Conservation (phyloP, 2,113 vertebrate genomes). For the Antechinus flavipes region DNA sequence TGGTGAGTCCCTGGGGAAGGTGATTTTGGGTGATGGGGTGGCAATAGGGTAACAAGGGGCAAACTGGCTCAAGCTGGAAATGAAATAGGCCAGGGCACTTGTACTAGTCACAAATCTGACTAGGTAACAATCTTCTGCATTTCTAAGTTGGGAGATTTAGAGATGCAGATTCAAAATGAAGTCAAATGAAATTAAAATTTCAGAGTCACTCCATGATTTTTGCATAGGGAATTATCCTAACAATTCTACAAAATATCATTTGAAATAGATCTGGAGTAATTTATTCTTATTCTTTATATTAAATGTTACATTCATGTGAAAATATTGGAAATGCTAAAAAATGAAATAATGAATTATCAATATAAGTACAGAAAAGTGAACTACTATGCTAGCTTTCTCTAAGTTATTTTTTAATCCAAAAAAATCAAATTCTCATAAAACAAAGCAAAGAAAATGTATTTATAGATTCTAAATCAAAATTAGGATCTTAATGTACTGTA, state of each 20-base stretch:
- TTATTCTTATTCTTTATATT: conserved; percentile 34
- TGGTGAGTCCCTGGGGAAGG: no score
- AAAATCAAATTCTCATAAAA: conserved; percentile 20
- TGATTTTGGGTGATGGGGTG: no score
- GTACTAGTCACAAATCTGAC: no score
- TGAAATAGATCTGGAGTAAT: conserved; percentile 15
- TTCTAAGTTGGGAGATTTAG: no score
- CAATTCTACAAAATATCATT: conserved; percentile 13
- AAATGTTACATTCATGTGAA: conserved; percentile 45
- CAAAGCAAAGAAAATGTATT: conserved; percentile 47
- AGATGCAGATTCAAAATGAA: no score
- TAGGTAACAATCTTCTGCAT: no score
- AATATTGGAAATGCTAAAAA: not conserved
- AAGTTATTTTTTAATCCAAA: conserved; percentile 35
- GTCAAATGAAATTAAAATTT: no score
- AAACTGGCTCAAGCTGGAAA: no score
- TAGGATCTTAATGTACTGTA: not conserved
- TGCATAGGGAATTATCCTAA: not conserved
- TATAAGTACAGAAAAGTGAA: not conserved
- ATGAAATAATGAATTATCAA: conserved; percentile 33
- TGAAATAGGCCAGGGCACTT: no score
- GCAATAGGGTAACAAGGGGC: no score
- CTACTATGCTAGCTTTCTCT: not conserved
- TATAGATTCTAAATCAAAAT: not conserved
- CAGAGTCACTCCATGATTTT: not conserved